These are phyloP conservation scores for Ennomos erosarius DNA, from an alignment of 2,888 invertebrate genomes.

Conservation along the genomic window DNA sequence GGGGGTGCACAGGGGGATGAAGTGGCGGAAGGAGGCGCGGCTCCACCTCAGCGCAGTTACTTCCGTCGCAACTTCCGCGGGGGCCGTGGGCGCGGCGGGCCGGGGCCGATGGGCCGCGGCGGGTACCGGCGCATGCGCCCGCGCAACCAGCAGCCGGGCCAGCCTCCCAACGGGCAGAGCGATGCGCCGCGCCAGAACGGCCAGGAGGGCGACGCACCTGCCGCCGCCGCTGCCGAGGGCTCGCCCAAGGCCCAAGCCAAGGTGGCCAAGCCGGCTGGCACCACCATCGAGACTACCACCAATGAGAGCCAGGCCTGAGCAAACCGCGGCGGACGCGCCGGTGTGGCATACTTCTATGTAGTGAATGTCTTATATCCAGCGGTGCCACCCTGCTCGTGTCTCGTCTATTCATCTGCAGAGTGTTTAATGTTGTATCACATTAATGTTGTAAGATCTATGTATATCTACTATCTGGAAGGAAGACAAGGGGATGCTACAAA, in stretches of 20 bases:
- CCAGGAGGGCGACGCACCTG: slow-evolving; percentile 64
- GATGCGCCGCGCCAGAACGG: slow-evolving; percentile 63
- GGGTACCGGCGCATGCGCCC: slow-evolving; percentile 74
- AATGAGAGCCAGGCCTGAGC: slow-evolving; percentile 82
- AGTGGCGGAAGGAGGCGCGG: slow-evolving; percentile 71
- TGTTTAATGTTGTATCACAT: slow-evolving; percentile 65
- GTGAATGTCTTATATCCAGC: slow-evolving; percentile 69
- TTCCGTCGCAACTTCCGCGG: slow-evolving; percentile 92
- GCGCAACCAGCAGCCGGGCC: slow-evolving; percentile 60
- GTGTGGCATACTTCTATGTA: slow-evolving; percentile 66
- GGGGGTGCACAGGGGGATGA: slow-evolving; percentile 79
- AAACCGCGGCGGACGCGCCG: slow-evolving; percentile 44
- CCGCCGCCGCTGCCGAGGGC: slow-evolving; percentile 48
- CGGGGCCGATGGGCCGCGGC: slow-evolving; percentile 75
- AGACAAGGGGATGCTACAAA: slow-evolving; percentile 53
- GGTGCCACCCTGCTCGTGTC: slow-evolving; percentile 67
- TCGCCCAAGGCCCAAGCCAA: slow-evolving; percentile 65
- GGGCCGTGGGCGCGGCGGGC: slow-evolving; percentile 83
- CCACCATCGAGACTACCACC: slow-evolving; percentile 77
- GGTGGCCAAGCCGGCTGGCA: slow-evolving; percentile 67
- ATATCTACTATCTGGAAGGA: slow-evolving; percentile 37
- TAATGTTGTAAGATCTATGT: slow-evolving; percentile 57
- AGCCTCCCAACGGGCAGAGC: slow-evolving; percentile 38
- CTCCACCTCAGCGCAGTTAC: slow-evolving; percentile 83
- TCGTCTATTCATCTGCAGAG: slow-evolving; percentile 69